Evolutionary conservation across 2,113 vertebrate genomes (phyloP), one percentile per base, ranked within the genome.

Genomic region (Upupa epops): DNA sequence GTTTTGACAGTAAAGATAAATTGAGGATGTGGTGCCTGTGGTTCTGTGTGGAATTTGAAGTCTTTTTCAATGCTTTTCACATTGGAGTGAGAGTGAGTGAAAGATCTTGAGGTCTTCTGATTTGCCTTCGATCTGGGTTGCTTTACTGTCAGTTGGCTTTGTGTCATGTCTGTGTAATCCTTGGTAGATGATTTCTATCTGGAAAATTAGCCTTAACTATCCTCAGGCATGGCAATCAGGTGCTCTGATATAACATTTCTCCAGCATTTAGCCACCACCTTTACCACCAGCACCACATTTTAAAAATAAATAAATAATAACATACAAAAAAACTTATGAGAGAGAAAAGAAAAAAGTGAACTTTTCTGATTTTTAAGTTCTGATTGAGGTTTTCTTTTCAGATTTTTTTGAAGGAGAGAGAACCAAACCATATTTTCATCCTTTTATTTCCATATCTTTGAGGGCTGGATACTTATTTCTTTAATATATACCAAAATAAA

Each of bases 101-200:
- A 72, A 83, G 48, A 74, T 81, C 52, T 77, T 1, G 0, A 28
- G 37, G 52, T 86, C 56, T 92, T 77, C 83, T 81, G 52, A 59
- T n/a, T 81, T 88, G 60, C 89, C 45, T 48, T 90, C 0, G 5
- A 68, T 88, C 73, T 0, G 2, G 58, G 83, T 42, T 77, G 83
- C 58, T 89, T 61, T 76, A 28, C 70, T 78, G 90, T 66, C 31
- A 20, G 3, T 10, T 60, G 60, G 65, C 49, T 81, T 74, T 0
- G 0, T 66, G 22, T 66, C 14, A 4, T 1, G 0, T 51, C 51
- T 66, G 34, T 0, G 0, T 73, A 75, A 40, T 89, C 66, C 46
- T 22, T 66, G 31, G 26, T 29, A 73, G 86, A 19, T 58, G 3
- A 83, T 88, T 96, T 76, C 29, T 73, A 24, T 68, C 56, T 66